Conservation (phyloP, 2,113 vertebrate genomes). For the Epinephelus lanceolatus region DNA sequence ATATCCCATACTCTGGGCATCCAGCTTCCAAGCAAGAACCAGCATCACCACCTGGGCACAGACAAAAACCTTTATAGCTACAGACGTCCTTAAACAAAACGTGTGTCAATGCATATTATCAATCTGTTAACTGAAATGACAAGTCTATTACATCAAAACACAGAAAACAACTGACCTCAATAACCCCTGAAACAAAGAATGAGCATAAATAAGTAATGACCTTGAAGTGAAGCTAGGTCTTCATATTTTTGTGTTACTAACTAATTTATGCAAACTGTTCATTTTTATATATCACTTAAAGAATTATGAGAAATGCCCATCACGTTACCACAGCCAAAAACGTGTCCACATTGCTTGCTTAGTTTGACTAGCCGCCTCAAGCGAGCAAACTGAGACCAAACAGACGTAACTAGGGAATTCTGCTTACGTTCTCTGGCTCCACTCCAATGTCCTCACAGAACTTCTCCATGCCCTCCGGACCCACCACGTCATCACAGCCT, state of each 20-base stretch:
- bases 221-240: background rate
- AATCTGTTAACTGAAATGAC: background rate
- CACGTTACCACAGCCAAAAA: background rate
- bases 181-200: background rate
- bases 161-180: slow-evolving; percentile 5
- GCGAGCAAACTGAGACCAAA: background rate
- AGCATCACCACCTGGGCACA: slow-evolving; percentile 96
- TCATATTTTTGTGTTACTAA: background rate
- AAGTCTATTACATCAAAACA: background rate
- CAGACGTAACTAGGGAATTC: background rate
- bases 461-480: slow-evolving; percentile 99
- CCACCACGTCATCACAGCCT: slow-evolving; percentile 96
- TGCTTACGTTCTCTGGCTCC: slow-evolving; percentile 97
- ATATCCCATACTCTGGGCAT: slow-evolving; percentile 99
- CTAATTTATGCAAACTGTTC: no score
- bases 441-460: slow-evolving; percentile 99
- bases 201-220: background rate
- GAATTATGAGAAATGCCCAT: background rate
- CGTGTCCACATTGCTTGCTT: background rate
- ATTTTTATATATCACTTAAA: background rate
- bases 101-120: background rate
- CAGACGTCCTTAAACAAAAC: slow-evolving; percentile 2
- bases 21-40: slow-evolving; percentile 98
- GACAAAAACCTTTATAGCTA: slow-evolving; percentile 35
- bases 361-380: background rate